Conservation (phyloP, 2,113 vertebrate genomes). For the Passer domesticus region DNA sequence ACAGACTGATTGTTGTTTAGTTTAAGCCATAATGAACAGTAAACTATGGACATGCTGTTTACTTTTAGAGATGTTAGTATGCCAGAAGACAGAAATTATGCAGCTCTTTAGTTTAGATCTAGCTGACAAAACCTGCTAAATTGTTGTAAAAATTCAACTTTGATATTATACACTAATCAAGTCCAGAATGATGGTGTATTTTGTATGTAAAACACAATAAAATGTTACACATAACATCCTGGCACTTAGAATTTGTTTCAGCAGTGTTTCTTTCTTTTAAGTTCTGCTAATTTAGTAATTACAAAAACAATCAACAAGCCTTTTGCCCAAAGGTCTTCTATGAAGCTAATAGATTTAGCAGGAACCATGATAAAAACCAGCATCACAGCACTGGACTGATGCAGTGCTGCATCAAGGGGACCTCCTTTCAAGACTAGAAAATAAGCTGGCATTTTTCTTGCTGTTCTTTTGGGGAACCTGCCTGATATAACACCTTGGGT, state of each 20-base stretch:
- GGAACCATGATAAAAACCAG: not conserved
- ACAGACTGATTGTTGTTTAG: not conserved
- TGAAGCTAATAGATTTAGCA: not conserved
- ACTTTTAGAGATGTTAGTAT: not conserved
- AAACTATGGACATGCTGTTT: not conserved
- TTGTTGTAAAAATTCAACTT: not conserved
- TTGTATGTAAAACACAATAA: not conserved
- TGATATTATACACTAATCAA: not conserved
- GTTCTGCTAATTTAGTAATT: not conserved
- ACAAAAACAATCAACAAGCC: not conserved
- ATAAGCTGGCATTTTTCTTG: not conserved
- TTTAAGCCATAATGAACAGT: not conserved
- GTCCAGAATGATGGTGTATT: not conserved
- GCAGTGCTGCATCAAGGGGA: not conserved
- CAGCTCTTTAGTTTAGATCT: not conserved
- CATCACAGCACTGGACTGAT: not conserved
- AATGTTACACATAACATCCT: not conserved
- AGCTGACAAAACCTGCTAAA: not conserved
- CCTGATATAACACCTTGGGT: not conserved
- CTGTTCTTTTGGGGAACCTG: not conserved
- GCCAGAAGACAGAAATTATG: not conserved
- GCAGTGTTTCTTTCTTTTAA: not conserved
- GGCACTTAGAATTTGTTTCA: not conserved
- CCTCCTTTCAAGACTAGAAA: not conserved
- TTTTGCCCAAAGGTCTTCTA: not conserved